Evolutionary conservation across 2,113 vertebrate species (phyloP).

Genomic region (Gulo gulo): DNA sequence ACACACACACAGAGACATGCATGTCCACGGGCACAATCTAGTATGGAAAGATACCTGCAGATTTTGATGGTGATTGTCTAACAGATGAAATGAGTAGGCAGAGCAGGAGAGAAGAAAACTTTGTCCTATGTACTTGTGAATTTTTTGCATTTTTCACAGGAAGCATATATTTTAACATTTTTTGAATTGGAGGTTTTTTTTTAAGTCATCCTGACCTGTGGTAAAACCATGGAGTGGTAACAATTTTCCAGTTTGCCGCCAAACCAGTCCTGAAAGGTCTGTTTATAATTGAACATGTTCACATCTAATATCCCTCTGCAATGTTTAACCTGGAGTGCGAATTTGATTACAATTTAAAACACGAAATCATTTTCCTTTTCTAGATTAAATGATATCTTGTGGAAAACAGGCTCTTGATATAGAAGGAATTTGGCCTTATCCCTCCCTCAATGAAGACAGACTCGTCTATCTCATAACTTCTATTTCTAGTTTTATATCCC

Average conservation of each 20-base stretch:
- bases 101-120: neutral
- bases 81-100: neutral
- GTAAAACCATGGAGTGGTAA: neutral
- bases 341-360: neutral
- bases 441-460: neutral
- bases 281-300: neutral
- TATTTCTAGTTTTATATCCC: neutral
- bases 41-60: neutral
- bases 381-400: slow-evolving; percentile 29
- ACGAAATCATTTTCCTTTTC: neutral
- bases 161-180: neutral
- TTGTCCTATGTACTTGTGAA: neutral
- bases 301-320: neutral
- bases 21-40: rapidly evolving
- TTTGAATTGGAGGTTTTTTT: neutral
- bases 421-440: neutral
- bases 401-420: neutral
- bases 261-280: neutral
- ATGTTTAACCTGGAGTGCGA: neutral
- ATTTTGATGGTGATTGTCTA: neutral
- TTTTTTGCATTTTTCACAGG: neutral
- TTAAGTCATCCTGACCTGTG: neutral
- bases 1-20: too few species aligned
- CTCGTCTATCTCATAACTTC: neutral
- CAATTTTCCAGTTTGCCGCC: neutral